A percentile compares a stretch with the other conserved stretches of the same genome.
phyloP scores from a whole-genome alignment of 35 echinoderm and acorn worm genomes.

The Apostichopus californicus region DNA sequence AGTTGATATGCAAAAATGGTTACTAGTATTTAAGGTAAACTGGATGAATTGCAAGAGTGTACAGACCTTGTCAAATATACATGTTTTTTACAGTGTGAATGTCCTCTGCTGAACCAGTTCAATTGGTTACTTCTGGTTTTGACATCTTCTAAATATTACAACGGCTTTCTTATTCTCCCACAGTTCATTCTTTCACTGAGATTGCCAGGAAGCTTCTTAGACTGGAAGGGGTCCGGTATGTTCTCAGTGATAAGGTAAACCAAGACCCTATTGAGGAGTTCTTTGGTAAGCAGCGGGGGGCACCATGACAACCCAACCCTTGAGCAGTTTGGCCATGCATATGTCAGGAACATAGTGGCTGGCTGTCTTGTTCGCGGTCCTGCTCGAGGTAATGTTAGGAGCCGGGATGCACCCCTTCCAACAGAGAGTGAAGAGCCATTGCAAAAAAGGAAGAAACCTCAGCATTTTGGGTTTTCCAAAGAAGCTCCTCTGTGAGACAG shows the following conservation, averaged over 20 bases:
- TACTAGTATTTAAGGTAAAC: background rate
- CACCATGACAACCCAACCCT: background rate
- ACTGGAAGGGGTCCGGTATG: conserved; percentile 19
- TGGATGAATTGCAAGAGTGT: background rate
- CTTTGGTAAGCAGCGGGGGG: background rate
- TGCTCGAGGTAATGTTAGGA: background rate
- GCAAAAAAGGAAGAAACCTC: conserved; percentile 2
- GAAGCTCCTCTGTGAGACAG: background rate
- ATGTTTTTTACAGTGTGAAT: background rate
- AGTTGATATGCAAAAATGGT: too few relatives aligned
- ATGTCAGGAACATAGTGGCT: background rate
- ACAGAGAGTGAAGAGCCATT: background rate
- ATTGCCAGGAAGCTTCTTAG: background rate
- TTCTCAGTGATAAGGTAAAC: conserved; percentile 41
- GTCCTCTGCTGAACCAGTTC: background rate
- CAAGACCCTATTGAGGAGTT: conserved; percentile 56
- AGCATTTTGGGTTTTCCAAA: background rate
- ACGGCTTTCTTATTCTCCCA: background rate
- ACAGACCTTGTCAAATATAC: background rate
- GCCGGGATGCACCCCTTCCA: background rate
- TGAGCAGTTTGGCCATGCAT: conserved; percentile 4
- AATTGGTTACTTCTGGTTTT: conserved; percentile 5
- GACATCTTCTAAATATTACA: background rate
- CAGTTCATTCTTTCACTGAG: conserved; percentile 22
- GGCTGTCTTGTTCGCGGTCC: background rate